Evolutionary conservation across 1,140 invertebrate species (phyloP).

Genomic region (Nephila pilipes): DNA sequence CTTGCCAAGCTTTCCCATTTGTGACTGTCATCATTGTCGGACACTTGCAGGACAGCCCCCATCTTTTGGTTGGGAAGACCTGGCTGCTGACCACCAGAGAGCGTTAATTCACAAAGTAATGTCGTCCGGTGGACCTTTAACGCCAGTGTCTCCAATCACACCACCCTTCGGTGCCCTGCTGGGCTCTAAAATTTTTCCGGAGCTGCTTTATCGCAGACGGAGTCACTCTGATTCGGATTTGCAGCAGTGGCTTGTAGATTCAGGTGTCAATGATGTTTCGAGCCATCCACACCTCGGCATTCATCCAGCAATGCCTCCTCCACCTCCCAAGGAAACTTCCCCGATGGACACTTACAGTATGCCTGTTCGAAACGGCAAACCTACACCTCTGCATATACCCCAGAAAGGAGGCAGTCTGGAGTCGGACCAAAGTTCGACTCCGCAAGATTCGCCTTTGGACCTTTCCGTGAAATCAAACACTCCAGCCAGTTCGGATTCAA

Average conservation of each 20-base stretch:
- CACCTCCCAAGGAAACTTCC: slow-evolving; percentile 18
- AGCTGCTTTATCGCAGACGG: slow-evolving; percentile 84
- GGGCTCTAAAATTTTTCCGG: slow-evolving; percentile 88
- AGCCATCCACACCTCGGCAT: slow-evolving; percentile 81
- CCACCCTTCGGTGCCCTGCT: slow-evolving; percentile 80
- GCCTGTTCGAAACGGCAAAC: slow-evolving; percentile 78
- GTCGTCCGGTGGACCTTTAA: slow-evolving; percentile 82
- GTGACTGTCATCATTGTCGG: slow-evolving; percentile 73
- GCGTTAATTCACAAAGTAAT: slow-evolving; percentile 83
- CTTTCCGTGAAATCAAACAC: slow-evolving; percentile 86
- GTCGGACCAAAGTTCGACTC: slow-evolving; percentile 79
- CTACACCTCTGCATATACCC: slow-evolving; percentile 81
- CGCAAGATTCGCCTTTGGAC: slow-evolving; percentile 92
- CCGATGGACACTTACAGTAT: background rate
- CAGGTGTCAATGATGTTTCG: slow-evolving; percentile 54
- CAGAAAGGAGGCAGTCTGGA: slow-evolving; percentile 78
- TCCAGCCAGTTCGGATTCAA: slow-evolving; percentile 29
- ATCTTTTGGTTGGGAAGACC: slow-evolving; percentile 42
- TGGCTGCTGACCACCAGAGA: slow-evolving; percentile 82
- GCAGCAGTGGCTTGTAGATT: slow-evolving; percentile 77
- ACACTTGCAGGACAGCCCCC: slow-evolving; percentile 42
- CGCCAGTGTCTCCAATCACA: slow-evolving; percentile 77
- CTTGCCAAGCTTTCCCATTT: slow-evolving; percentile 66
- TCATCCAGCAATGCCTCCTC: slow-evolving; percentile 68
- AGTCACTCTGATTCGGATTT: slow-evolving; percentile 89